These are phyloP conservation scores for Bubo scandiacus DNA, from an alignment of 2,113 vertebrate species.

Conservation along the genomic window DNA sequence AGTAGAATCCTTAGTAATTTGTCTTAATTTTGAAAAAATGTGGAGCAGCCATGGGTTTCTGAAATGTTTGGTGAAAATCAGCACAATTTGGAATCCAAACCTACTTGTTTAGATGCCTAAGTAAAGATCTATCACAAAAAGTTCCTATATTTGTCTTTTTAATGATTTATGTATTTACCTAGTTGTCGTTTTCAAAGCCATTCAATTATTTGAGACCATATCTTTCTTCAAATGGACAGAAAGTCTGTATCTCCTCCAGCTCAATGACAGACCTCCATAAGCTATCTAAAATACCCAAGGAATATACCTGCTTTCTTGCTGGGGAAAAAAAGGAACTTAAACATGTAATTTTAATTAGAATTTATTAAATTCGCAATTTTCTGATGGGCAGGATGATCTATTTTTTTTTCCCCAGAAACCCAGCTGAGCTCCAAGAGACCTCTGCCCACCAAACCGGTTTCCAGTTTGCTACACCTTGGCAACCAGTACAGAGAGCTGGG, in stretches of 20 bases:
- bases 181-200: not conserved
- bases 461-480: not conserved
- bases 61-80: not conserved
- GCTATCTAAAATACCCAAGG: not conserved
- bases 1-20: not conserved
- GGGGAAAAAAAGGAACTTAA: not conserved
- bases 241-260: not conserved
- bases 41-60: not conserved
- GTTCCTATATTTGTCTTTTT: not conserved
- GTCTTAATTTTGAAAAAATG: not conserved
- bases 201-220: not conserved
- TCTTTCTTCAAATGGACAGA: not conserved
- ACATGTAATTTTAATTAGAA: not conserved
- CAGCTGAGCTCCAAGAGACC: not conserved
- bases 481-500: not conserved
- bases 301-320: not conserved
- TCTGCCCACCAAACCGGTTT: not conserved
- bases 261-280: not conserved
- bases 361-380: not conserved
- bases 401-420: not conserved
- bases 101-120: not conserved
- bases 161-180: not conserved
- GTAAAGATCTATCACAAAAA: not conserved
- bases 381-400: not conserved
- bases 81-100: not conserved